Evolutionary conservation across 2,888 invertebrate species (phyloP), one percentile per base, ranked within the genome.

Genomic region (Andrena bucephala): DNA sequence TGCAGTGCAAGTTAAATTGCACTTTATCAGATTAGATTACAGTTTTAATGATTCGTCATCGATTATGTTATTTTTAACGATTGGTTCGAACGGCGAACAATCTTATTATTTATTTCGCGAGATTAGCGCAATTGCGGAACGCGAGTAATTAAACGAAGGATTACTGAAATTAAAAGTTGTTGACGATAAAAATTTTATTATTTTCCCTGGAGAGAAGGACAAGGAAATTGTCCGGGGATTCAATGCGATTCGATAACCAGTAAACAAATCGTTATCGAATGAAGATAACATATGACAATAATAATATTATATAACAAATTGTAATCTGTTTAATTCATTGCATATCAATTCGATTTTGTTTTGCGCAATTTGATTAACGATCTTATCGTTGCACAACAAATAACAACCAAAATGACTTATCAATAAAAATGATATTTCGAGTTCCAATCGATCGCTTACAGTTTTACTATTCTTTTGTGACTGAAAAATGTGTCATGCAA

Each of bases 261-360:
- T n/a, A 31, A 70, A 60, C 16, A 70, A 60, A n/a, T 48, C 4
- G 13, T 70, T 60, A 70, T 70, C 59, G 27, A 4, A 13, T 16
- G 2, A 2, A 8, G 59, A 42, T 36, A 48, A 60, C 5, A 5
- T 13, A 8, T 36, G 8, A 16, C 10, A 59, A 42, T 59, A 59
- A 27, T n/a, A 36, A 36, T 33, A 36, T 42, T 59, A 5, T n/a
- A 8, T 42, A 62, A 33, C 8, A 62, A 62, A 7, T 7, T 13
- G 13, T 36, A 29, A 62, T 62, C 29, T 36, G 8, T 20, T 20
- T 33, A 5, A 62, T 62, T 33, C 10, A 8, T 4, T 10, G 24
- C 24, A 16, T 59, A 57, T 69, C 42, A n/a, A 31, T 68, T 33
- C 16, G 27, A 59, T 27, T 69, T 69, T 59, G 8, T 42, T 42